These are phyloP conservation scores for Apteryx owenii DNA, from an alignment of 2,113 vertebrate species.

Conservation along the genomic window DNA sequence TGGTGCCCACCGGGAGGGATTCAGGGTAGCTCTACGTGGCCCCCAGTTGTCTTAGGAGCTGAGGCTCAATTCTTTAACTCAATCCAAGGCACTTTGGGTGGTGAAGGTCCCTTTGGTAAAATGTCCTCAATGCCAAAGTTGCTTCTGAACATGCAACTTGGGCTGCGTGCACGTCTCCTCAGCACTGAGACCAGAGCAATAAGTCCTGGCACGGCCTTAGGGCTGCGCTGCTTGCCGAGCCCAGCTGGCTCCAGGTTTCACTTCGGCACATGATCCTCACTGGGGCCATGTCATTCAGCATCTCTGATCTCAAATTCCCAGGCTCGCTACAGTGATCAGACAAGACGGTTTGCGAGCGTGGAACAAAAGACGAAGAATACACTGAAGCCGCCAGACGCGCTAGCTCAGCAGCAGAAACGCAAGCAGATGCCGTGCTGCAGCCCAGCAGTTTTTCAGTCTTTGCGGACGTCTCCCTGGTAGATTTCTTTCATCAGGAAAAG, in stretches of 20 bases:
- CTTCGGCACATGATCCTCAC: not conserved
- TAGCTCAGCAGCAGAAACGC: not conserved
- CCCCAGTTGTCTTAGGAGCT: not conserved
- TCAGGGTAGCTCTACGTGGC: not conserved
- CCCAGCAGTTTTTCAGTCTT: fast-evolving
- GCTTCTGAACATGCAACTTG: not conserved
- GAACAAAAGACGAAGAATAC: not conserved
- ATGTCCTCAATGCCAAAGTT: not conserved
- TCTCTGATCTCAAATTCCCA: not conserved
- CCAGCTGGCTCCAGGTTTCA: not conserved
- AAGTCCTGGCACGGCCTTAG: not conserved
- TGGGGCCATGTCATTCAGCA: not conserved
- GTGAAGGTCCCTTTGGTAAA: not conserved
- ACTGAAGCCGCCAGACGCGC: fast-evolving
- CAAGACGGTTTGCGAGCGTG: not conserved
- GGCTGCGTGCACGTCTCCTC: fast-evolving
- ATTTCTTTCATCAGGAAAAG: not conserved
- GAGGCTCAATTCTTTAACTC: not conserved
- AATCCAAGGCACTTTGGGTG: no score
- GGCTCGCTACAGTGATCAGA: not conserved
- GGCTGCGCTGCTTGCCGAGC: no score
- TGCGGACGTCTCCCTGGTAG: not conserved
- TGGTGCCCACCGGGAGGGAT: not conserved
- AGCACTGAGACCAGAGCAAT: not conserved
- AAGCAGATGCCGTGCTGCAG: not conserved